phyloP scores from a whole-genome alignment of 2,888 invertebrate species.

The Podotricha telesiphe region DNA sequence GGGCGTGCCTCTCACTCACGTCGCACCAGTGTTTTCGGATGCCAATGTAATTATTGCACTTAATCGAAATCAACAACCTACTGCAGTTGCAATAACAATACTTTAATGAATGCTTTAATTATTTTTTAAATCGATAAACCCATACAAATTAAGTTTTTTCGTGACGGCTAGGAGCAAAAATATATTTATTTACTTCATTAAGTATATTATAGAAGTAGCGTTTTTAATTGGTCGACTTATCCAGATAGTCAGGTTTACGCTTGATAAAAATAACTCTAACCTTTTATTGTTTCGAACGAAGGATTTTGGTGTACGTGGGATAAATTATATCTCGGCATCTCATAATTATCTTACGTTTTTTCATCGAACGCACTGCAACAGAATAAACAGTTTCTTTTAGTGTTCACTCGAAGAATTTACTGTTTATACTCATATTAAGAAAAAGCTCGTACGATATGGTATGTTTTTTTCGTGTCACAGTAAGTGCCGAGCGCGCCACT shows the following conservation, averaged over 20 bases:
- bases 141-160: slow-evolving; percentile 37
- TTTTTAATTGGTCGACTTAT: slow-evolving; percentile 36
- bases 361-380: slow-evolving; percentile 49
- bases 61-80: slow-evolving; percentile 54
- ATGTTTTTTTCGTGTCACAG: slow-evolving; percentile 64
- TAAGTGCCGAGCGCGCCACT: slow-evolving; percentile 69
- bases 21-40: slow-evolving; percentile 67
- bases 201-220: slow-evolving; percentile 35
- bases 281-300: slow-evolving; percentile 42
- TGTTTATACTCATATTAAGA: slow-evolving; percentile 59
- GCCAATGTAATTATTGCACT: slow-evolving; percentile 63
- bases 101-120: slow-evolving; percentile 47
- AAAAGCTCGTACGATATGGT: slow-evolving; percentile 70
- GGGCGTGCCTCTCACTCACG: slow-evolving; percentile 80
- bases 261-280: slow-evolving; percentile 38
- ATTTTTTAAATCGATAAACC: slow-evolving; percentile 41
- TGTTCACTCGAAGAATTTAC: slow-evolving; percentile 49
- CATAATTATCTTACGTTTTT: slow-evolving; percentile 47
- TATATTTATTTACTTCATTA: slow-evolving; percentile 42
- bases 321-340: slow-evolving; percentile 47
- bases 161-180: slow-evolving; percentile 25
- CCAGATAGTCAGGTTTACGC: slow-evolving; percentile 39
- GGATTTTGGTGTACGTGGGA: slow-evolving; percentile 47
- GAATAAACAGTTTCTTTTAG: slow-evolving; percentile 48
- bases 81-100: slow-evolving; percentile 49